A percentile compares a stretch with the other conserved stretches of the same genome.
phyloP scores from a whole-genome alignment of 1,140 invertebrate species.

The Drosophila littoralis region DNA sequence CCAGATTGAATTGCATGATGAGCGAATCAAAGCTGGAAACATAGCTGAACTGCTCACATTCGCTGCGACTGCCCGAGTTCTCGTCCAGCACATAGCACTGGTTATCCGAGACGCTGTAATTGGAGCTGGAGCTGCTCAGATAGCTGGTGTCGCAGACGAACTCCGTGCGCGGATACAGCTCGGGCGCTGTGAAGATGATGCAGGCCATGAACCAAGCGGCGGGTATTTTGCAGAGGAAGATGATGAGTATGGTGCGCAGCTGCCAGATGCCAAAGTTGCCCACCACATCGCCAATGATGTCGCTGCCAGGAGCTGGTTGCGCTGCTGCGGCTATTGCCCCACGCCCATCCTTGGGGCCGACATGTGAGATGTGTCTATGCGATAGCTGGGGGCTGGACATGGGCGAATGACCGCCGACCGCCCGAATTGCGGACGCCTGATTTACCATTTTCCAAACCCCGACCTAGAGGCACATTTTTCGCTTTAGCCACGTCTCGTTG shows the following conservation, averaged over 20 bases:
- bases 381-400: constrained; percentile 46
- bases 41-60: constrained; percentile 71
- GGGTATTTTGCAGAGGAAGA: constrained; percentile 84
- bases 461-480: constrained; percentile 49
- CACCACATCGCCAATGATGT: constrained; percentile 76
- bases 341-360: constrained; percentile 10
- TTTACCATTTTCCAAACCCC: constrained; percentile 50
- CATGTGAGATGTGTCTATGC: constrained; percentile 23
- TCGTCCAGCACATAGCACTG: constrained; percentile 71
- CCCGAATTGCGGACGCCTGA: constrained; percentile 40
- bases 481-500: neutral
- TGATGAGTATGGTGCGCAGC: constrained; percentile 80
- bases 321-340: constrained; percentile 15
- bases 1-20: constrained; percentile 84
- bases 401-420: constrained; percentile 30
- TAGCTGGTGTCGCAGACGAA: constrained; percentile 66
- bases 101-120: constrained; percentile 48
- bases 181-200: constrained; percentile 82
- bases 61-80: constrained; percentile 28
- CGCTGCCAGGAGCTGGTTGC: constrained; percentile 35
- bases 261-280: constrained; percentile 85
- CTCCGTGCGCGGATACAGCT: constrained; percentile 70
- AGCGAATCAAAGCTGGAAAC: constrained; percentile 74
- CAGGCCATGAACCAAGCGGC: constrained; percentile 85
- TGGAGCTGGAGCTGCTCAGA: constrained; percentile 31